These are phyloP conservation scores for Anagrus nilaparvatae DNA, from an alignment of 1,140 invertebrate species.

Conservation along the genomic window DNA sequence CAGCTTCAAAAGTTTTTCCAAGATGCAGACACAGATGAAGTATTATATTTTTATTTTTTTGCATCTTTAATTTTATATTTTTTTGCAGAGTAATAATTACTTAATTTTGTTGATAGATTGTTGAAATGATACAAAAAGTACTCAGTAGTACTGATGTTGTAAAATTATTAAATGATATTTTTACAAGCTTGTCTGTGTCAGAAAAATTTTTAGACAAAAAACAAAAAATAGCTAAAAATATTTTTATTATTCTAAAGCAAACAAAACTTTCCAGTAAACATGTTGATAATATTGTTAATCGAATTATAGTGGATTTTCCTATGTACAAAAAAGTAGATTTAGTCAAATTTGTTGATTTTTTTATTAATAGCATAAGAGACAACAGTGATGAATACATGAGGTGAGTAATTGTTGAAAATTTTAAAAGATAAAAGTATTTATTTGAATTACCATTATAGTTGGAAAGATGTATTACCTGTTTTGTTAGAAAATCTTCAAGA, in stretches of 20 bases:
- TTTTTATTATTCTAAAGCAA: conserved; percentile 20
- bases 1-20: conserved; percentile 16
- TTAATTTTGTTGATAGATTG: conserved; percentile 27
- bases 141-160: conserved; percentile 21
- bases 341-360: conserved; percentile 32
- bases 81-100: conserved; percentile 9
- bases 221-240: conserved; percentile 22
- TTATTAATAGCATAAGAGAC: conserved; percentile 25
- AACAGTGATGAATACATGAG: conserved; percentile 29
- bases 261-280: conserved; percentile 21
- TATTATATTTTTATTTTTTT: conserved; percentile 1
- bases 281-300: conserved; percentile 23
- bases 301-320: conserved; percentile 30
- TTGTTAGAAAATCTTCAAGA: conserved; percentile 37
- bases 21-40: conserved; percentile 15
- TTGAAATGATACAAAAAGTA: conserved; percentile 18
- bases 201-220: conserved; percentile 24
- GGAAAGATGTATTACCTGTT: conserved; percentile 42
- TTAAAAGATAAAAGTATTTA: conserved; percentile 1
- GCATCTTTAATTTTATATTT: neutral
- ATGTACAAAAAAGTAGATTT: conserved; percentile 23
- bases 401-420: conserved; percentile 19
- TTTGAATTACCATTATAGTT: conserved; percentile 29
- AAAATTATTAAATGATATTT: conserved; percentile 23
- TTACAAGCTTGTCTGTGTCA: conserved; percentile 11